Base-by-base conservation (phyloP, 2,797 vertebrate genomes). In the Pyrocephalus nanus region DNA sequence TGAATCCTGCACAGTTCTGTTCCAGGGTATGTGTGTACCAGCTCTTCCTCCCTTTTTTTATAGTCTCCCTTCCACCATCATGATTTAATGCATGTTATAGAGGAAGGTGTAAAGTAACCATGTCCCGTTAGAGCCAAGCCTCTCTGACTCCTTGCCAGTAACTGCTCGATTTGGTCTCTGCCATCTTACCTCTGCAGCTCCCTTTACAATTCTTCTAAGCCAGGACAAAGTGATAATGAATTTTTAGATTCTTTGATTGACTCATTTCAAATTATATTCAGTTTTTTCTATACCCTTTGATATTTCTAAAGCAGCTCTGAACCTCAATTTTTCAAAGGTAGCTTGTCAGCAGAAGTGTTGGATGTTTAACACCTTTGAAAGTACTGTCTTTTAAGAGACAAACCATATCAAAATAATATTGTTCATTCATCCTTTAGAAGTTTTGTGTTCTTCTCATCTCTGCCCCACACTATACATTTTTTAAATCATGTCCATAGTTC, bases 231-330 rank as follows among this genome's bases (percentile, higher is more conserved):
- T 78, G 92, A 81, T 94, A 96, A 96, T 91, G 79, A 93, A 67
- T 75, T 90, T 92, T 88, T 70, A 53, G 29, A 60, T 79, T 84
- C 36, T 92, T 92, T 91, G 91, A 92, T 72, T 69, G 70, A 62
- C 73, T 72, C n/a, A 84, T 91, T 86, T 90, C 20, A 92, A 88
- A 86, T 90, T 88, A 50, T 81, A 80, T 81, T 88, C 91, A 48
- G 87, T 90, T 95, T 97, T 88, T 88, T 93, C 91, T 94, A 8
- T 60, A 73, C 8, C 7, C 73, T 95, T 93, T 96, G 87, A 86
- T 95, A 84, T 92, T 96, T 96, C 70, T 86, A 72, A 96, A 83
- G 79, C 47, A 55, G 9, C 58, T 94, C 79, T 79, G 85, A 90
- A 86, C 38, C n/a, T 84, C 7, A 0, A 3, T 73, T 91, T 96